Evolutionary conservation across 1,140 invertebrate genomes (phyloP).

Genomic region (Campoletis sonorensis): DNA sequence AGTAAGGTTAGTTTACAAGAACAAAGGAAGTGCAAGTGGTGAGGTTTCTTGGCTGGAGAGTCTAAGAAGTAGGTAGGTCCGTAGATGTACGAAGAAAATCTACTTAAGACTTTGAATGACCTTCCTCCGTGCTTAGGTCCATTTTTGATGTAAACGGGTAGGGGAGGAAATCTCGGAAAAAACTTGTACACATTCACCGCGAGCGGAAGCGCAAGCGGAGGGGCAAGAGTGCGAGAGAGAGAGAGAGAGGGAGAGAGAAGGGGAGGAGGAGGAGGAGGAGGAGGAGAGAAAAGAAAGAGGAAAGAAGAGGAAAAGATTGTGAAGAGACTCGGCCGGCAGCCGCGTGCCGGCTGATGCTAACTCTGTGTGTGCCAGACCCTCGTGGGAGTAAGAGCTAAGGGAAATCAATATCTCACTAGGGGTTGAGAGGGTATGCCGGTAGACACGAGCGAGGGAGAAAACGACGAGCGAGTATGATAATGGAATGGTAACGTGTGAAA

Average conservation of each 20-base stretch:
- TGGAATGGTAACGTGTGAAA: slow-evolving; percentile 55
- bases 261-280: not conserved
- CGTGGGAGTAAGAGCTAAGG: slow-evolving; percentile 75
- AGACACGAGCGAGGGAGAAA: slow-evolving; percentile 46
- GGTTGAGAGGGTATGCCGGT: slow-evolving; percentile 60
- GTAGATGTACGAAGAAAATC: not conserved
- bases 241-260: too few relatives aligned
- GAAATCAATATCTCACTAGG: slow-evolving; percentile 77
- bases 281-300: slow-evolving; percentile 1
- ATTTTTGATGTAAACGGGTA: not conserved
- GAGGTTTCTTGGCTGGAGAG: not conserved
- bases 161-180: not conserved
- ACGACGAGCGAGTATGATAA: slow-evolving; percentile 48
- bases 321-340: slow-evolving; percentile 47
- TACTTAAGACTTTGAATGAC: not conserved
- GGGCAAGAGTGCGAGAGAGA: not conserved
- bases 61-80: not conserved
- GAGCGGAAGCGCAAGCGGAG: not conserved
- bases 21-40: not conserved
- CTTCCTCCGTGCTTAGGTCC: not conserved
- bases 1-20: not conserved
- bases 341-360: slow-evolving; percentile 49
- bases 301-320: slow-evolving; percentile 34
- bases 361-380: slow-evolving; percentile 66
- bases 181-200: not conserved